Base-by-base conservation (phyloP, 2,888 invertebrate genomes). In the Meghimatium bilineatum region DNA sequence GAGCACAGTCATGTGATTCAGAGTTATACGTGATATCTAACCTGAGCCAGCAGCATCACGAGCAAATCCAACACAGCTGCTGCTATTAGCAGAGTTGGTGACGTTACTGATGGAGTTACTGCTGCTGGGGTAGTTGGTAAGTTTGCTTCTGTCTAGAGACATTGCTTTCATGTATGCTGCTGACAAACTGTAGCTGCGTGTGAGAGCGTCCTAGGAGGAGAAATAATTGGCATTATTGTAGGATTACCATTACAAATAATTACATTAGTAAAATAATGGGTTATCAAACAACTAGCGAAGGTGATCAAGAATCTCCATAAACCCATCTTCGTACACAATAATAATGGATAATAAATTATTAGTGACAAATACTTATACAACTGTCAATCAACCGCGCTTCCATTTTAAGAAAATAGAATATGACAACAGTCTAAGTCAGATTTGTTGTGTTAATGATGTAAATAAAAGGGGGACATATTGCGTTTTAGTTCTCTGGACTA, bases 131-230 rank as follows among this genome's bases (percentile, higher is more conserved):
- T 44, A 44, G 52, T 32, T 63, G 8, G 14, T 14, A 29, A 49
- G n/a, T 29, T 56, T 79, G 29, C 66, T 52, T 0, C 87, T 72
- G 72, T 87, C 87, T 56, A 87, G 72, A 0, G 87, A 87, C 86
- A 87, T 86, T 38, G 86, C 85, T 52, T 87, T 87, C 69, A 87
- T 83, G 82, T 86, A 87, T 32, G 87, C 86, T 10, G 87, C 87
- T 0, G 87, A 87, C 86, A 87, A 76, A 71, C 86, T 86, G 86
- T 87, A 87, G 74, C 87, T 87, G 8, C 87, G 76, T 0, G 83
- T 83, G 63, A 87, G 71, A 12, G 74, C 75, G 49, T 86, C 87
- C 86, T 87, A 81, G 17, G 56, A 56, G 8, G 3, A 20, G 26
- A 6, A 56, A 56, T 56, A 56, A 23, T 32, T n/a, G 67, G 34